Conservation (phyloP, 2,888 invertebrate species). For the Pardosa pseudoannulata region DNA sequence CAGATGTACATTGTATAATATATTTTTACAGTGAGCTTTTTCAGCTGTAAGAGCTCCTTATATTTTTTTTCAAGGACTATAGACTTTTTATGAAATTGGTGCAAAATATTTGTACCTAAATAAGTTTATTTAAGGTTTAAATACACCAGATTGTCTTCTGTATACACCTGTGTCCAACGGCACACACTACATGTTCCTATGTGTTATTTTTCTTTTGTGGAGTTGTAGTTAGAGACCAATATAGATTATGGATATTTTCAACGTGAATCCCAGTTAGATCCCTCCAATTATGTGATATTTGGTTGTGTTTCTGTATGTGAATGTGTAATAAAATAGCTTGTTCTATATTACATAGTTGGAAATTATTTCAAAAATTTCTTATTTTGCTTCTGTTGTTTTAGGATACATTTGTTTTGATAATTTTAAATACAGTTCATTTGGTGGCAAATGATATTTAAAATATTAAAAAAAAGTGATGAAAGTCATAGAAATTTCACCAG, state of each 20-base stretch:
- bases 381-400: too few species aligned
- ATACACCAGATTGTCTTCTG: slow-evolving; percentile 47
- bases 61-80: slow-evolving; percentile 49
- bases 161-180: slow-evolving; percentile 51
- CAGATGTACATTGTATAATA: slow-evolving; percentile 58
- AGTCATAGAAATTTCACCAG: too few species aligned
- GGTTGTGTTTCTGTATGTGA: slow-evolving; percentile 32
- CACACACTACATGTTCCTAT: slow-evolving; percentile 35
- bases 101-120: slow-evolving; percentile 14
- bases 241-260: not conserved
- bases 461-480: too few species aligned
- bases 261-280: slow-evolving; percentile 36
- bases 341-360: not conserved
- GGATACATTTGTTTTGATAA: too few species aligned
- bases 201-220: slow-evolving; percentile 14
- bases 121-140: not conserved
- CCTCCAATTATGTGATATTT: slow-evolving; percentile 48
- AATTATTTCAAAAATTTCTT: too few species aligned
- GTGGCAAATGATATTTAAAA: too few species aligned
- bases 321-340: slow-evolving; percentile 61
- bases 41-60: not conserved
- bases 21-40: slow-evolving; percentile 51
- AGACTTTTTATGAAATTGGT: slow-evolving; percentile 41
- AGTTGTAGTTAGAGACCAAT: slow-evolving; percentile 15
- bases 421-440: too few species aligned